Evolutionary conservation across 2,797 vertebrate genomes (phyloP).

Genomic region (Lithobates sylvaticus): DNA sequence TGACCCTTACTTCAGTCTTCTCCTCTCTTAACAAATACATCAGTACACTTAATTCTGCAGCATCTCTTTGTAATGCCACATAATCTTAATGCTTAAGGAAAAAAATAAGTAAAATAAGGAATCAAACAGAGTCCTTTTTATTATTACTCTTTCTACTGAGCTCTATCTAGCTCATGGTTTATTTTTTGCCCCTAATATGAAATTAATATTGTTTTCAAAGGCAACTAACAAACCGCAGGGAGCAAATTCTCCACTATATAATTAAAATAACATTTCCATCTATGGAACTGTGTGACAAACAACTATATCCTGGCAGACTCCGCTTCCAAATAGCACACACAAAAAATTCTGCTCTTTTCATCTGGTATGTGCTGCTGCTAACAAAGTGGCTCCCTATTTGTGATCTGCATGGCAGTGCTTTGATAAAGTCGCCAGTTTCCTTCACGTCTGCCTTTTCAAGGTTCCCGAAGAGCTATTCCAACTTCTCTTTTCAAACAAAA

Average conservation of each 20-base stretch:
- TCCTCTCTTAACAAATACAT: constrained; percentile 16
- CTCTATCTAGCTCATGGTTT: neutral
- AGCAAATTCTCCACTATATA: constrained; percentile 26
- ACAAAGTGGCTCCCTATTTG: constrained; percentile 14
- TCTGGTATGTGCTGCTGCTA: constrained; percentile 25
- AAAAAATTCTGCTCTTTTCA: neutral
- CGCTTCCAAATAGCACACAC: neutral
- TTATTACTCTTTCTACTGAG: neutral
- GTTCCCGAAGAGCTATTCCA: constrained; percentile 2
- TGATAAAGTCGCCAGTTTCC: constrained; percentile 21
- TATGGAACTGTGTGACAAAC: constrained; percentile 7
- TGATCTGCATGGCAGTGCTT: constrained; percentile 22
- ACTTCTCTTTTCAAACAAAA: constrained; percentile 27
- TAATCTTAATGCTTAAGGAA: constrained; percentile 9
- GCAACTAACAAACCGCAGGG: neutral
- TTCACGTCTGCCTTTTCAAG: neutral
- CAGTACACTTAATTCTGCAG: constrained; percentile 30
- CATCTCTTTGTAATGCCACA: constrained; percentile 9
- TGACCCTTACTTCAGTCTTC: constrained; percentile 16
- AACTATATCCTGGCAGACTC: neutral
- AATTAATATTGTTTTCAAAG: constrained; percentile 51
- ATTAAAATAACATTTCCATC: constrained; percentile 22
- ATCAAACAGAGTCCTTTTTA: constrained; percentile 4
- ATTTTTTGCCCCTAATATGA: constrained; percentile 12
- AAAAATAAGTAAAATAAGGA: neutral